phyloP scores from a whole-genome alignment of 2,888 invertebrate genomes.

The Andrena haemorrhoa region DNA sequence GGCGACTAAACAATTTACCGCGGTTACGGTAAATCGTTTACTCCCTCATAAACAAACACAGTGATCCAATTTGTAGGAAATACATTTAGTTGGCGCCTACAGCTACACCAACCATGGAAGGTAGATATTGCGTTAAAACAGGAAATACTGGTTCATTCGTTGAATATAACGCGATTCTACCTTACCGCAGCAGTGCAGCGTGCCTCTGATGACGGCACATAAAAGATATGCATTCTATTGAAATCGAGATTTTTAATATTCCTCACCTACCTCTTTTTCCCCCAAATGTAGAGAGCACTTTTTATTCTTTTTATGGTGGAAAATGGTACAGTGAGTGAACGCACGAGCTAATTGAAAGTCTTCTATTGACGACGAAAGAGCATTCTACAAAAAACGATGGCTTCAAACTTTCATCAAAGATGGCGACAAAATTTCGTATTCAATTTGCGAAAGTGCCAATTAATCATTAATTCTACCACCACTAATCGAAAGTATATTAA shows the following conservation, averaged over 20 bases:
- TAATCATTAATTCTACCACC: too few relatives aligned
- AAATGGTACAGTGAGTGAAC: background rate
- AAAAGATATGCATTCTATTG: background rate
- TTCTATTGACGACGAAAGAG: background rate
- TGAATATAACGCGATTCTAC: slow-evolving; percentile 1
- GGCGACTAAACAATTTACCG: slow-evolving; percentile 64
- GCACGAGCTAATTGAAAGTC: background rate
- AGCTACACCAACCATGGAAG: slow-evolving; percentile 14
- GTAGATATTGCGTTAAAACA: slow-evolving; percentile 6
- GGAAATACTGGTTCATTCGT: slow-evolving; percentile 44
- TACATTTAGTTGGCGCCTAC: slow-evolving; percentile 50
- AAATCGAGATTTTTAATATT: background rate
- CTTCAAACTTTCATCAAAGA: background rate
- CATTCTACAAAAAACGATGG: background rate
- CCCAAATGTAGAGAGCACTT: background rate
- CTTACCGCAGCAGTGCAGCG: background rate
- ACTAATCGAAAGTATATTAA: too few relatives aligned
- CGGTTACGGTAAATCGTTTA: slow-evolving; percentile 61
- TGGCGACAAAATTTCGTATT: too few relatives aligned
- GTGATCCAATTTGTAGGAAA: slow-evolving; percentile 65
- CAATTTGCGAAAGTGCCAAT: too few relatives aligned
- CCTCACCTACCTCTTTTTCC: background rate
- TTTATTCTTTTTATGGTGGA: too few relatives aligned
- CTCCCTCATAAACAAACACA: slow-evolving; percentile 67
- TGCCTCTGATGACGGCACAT: background rate